Base-by-base conservation (phyloP, 2,113 vertebrate species). In the Elephantulus edwardii region DNA sequence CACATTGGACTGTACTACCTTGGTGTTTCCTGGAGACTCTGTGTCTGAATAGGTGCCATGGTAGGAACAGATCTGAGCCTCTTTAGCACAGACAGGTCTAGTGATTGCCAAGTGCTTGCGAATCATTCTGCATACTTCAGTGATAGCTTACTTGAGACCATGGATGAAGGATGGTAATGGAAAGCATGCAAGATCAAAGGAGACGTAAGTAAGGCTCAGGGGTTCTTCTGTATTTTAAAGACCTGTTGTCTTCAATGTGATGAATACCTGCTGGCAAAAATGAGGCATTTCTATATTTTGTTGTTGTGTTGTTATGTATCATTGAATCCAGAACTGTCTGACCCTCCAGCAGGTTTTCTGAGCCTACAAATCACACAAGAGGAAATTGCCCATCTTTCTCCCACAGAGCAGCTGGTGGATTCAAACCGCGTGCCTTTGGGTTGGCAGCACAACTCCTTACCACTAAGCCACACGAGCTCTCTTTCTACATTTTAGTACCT, bases 141-240 rank as follows among this genome's bases (percentile, higher is more conserved):
- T 4, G 52, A 52, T 52, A 90, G 42, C 40, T 95, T 74, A 38
- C 44, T 56, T 40, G 60, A 52, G 38, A 60, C 30, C 24, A 33
- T 24, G 83, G 38, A 30, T 84, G 70, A 88, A 88, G 54, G 16
- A 78, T 64, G 13, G 16, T 7, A 33, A 42, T 50, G 40, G 35
- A 72, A 94, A 35, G 4, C 35, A 33, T 30, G 79, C 52, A 90
- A 11, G 13, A 50, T 22, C 38, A n/a, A 77, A 19, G 70, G 60
- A 84, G 52, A 48, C 19, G 48, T 64, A 22, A 60, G 71, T n/a
- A n/a, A 19, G 16, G 38, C 52, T 83, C 30, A 94, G 48, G 74
- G n/a, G 40, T 52, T 28, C 13, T 50, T 33, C n/a, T 35, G n/a
- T 40, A 40, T 70, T 74, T 88, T 79, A 88, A 93, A 92, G 54